Base-by-base conservation (phyloP, 1,140 invertebrate genomes). In the Drosophila gunungcola region DNA sequence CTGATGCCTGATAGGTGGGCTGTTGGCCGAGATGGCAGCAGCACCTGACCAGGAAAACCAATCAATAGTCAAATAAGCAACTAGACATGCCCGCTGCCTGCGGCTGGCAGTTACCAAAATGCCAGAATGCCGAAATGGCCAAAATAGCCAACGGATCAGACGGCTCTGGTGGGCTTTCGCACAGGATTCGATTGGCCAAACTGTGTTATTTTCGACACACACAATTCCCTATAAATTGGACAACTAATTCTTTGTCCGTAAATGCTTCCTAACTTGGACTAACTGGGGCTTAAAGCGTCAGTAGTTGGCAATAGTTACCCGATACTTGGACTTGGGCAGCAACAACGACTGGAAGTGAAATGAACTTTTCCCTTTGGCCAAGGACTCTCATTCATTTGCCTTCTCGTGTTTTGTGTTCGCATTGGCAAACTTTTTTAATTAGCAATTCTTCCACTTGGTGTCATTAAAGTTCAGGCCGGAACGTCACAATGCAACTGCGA, bases 381-480 rank as follows among this genome's bases (percentile, higher is more conserved):
- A 3, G 29, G 5, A 29, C 38, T 34, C 7, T 45, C 54, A 32
- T 62, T 64, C 34, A 29, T 64, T 49, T 39, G 46, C 45, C 49
- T 32, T 41, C 49, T 65, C 29, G 13, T 54, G 46, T 65, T 58
- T 57, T 48, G 29, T 57, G 29, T 46, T 36, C 38, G 21, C 36
- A 48, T 58, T 51, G 64, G 62, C 39, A 79, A 88, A 88, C 84
- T 89, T 89, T 89, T 89, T 89, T 89, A 89, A 89, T 89, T 89
- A 89, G 62, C 84, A 78, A 73, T 72, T 79, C 70, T 84, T 76
- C 54, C 72, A 53, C 55, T 74, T 48, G 53, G 48, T 77, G 73
- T 68, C 74, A 57, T 77, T 77, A 73, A 73, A 84, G 67, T 80
- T 85, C 70, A 67, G 67, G 57, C 63, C 64, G n/a, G 61, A 38